A percentile compares a stretch with the other conserved stretches of the same genome.
Evolutionary conservation across 2,888 invertebrate species (phyloP).

Genomic region (Crematogaster levior): DNA sequence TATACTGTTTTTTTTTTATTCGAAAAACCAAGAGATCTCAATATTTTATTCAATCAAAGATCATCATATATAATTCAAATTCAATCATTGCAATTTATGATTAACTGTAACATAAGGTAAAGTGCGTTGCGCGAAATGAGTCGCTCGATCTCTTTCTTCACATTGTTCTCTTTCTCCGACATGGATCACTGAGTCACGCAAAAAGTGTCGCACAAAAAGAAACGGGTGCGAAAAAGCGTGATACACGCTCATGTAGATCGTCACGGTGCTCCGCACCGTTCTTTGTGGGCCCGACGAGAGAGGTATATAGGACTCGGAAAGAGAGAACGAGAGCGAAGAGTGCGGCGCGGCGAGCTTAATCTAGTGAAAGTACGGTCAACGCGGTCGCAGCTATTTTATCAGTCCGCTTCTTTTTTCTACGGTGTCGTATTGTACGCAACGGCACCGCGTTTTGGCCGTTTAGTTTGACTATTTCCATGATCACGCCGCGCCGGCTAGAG

Average conservation of each 20-base stretch:
- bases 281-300: constrained; percentile 1
- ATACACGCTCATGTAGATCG: constrained; percentile 45
- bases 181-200: constrained; percentile 40
- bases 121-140: not conserved
- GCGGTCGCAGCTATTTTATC: constrained; percentile 51
- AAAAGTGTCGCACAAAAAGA: constrained; percentile 35
- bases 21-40: not conserved
- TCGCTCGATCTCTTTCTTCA: not conserved
- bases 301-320: not conserved
- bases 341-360: constrained; percentile 48
- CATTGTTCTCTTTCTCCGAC: constrained; percentile 10
- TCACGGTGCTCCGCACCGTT: constrained; percentile 45
- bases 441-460: constrained; percentile 59
- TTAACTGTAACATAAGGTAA: not conserved
- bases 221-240: constrained; percentile 41
- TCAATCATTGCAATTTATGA: not conserved
- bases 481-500: constrained; percentile 55
- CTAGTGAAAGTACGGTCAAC: constrained; percentile 68
- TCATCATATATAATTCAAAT: not conserved
- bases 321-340: constrained; percentile 26
- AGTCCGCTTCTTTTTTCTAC: constrained; percentile 48
- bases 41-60: no score
- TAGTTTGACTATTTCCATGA: constrained; percentile 59
- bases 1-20: no score
- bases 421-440: constrained; percentile 47